Evolutionary conservation across 2,113 vertebrate genomes (phyloP).

Genomic region (Aptenodytes patagonicus): DNA sequence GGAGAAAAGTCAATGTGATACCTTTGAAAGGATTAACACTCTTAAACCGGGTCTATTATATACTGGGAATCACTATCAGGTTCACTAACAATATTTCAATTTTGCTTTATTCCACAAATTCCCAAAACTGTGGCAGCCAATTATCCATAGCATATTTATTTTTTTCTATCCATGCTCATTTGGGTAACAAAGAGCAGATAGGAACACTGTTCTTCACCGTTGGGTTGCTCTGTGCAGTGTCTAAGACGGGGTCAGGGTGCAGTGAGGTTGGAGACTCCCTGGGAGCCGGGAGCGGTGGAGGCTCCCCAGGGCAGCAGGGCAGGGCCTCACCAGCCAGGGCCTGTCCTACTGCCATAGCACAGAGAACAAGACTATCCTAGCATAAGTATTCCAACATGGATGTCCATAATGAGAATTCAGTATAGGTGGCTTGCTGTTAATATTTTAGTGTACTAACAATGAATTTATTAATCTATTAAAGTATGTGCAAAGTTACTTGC

Average conservation of each 20-base stretch:
- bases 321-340: background rate
- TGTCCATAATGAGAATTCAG: background rate
- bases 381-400: background rate
- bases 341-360: accelerated
- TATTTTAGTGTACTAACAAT: background rate
- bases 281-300: accelerated
- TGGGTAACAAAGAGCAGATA: background rate
- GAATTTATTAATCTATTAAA: background rate
- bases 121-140: background rate
- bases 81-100: background rate
- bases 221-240: background rate
- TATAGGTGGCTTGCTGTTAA: background rate
- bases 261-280: background rate
- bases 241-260: background rate
- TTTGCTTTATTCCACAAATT: background rate
- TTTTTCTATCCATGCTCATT: background rate
- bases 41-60: background rate
- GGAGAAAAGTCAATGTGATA: background rate
- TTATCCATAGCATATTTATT: background rate
- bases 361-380: background rate
- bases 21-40: background rate
- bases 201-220: background rate
- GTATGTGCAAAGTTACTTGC: background rate
- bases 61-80: background rate
- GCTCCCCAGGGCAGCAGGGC: background rate